Conservation (phyloP, 1,140 invertebrate species). For the Protaetia brevitarsis region DNA sequence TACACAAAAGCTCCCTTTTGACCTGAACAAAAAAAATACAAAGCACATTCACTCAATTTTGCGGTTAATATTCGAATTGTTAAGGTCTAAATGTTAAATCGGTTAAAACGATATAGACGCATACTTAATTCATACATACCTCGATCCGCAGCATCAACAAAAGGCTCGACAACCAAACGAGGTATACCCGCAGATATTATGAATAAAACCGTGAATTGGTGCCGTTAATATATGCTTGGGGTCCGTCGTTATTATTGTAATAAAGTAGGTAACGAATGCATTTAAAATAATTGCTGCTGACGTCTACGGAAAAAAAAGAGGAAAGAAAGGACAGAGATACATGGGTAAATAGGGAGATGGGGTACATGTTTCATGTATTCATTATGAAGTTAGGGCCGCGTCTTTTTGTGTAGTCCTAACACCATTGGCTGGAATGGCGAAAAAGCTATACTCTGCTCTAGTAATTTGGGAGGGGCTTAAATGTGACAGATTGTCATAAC, state of each 20-base stretch:
- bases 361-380: too few species aligned
- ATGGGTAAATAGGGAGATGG: background rate
- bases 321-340: background rate
- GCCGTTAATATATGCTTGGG: background rate
- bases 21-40: background rate
- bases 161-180: conserved; percentile 1
- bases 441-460: too few species aligned
- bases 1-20: too few species aligned
- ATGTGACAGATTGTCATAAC: too few species aligned
- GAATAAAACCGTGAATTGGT: background rate
- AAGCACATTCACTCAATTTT: conserved; percentile 4
- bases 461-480: too few species aligned
- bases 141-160: background rate
- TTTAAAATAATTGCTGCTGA: conserved; percentile 4
- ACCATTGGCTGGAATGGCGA: too few species aligned
- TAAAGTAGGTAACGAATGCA: conserved; percentile 9
- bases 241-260: background rate
- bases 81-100: conserved; percentile 15
- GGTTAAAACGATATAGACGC: conserved; percentile 7
- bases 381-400: background rate
- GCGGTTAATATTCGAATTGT: conserved; percentile 14
- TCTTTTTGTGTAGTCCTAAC: background rate
- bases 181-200: background rate
- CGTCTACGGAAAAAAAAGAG: background rate
- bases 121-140: background rate